Evolutionary conservation across 2,888 invertebrate genomes (phyloP).

Genomic region (Amblyjoppa proteus): DNA sequence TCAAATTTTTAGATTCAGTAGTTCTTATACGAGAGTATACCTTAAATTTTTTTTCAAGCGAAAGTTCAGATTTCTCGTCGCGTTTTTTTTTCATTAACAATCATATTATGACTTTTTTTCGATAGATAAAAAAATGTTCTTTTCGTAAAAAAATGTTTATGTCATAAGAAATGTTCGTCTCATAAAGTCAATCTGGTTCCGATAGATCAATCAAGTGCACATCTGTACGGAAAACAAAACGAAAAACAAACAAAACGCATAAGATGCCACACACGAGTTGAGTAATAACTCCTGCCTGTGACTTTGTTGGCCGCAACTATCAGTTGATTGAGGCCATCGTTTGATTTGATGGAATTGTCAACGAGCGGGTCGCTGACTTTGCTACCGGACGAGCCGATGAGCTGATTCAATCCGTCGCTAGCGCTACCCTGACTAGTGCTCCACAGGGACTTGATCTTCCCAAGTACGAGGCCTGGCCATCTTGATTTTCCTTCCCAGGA

Average conservation of each 20-base stretch:
- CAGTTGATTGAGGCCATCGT: constrained; percentile 66
- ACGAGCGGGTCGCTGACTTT: constrained; percentile 87
- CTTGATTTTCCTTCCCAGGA: constrained; percentile 86
- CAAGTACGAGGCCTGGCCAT: constrained; percentile 93
- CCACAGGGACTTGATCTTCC: constrained; percentile 96
- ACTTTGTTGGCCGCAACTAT: constrained; percentile 67
- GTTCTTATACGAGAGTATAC: background rate
- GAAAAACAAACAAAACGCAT: constrained; percentile 41
- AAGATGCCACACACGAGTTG: constrained; percentile 63
- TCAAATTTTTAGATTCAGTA: background rate
- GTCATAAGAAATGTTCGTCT: background rate
- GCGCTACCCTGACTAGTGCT: constrained; percentile 91
- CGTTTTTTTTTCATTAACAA: no score
- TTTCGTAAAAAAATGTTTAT: background rate
- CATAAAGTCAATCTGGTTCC: background rate
- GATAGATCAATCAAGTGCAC: background rate
- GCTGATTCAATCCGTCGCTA: constrained; percentile 92
- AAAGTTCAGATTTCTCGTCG: no score
- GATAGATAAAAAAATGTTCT: background rate
- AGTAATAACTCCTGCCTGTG: constrained; percentile 69
- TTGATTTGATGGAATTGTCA: constrained; percentile 51
- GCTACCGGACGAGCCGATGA: constrained; percentile 84
- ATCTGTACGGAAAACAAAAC: constrained; percentile 25
- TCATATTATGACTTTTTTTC: no score
- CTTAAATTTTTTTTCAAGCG: background rate